Evolutionary conservation across 1,140 invertebrate genomes (phyloP).

Genomic region (Drosophila bocqueti): DNA sequence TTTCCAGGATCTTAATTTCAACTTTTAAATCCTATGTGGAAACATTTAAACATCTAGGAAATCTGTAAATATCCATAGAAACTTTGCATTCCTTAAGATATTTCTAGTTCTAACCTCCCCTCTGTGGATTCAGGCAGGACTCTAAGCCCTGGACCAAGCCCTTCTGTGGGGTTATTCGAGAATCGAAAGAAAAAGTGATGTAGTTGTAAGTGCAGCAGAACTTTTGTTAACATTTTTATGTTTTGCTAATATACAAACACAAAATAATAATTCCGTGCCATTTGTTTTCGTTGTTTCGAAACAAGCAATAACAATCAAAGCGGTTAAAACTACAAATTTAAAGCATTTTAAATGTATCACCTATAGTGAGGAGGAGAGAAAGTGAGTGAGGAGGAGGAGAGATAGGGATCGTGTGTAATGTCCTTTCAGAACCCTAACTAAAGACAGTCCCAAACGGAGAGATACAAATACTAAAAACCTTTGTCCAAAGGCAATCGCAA

Average conservation of each 20-base stretch:
- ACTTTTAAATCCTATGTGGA: neutral
- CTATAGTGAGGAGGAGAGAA: conserved; percentile 10
- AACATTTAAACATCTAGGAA: neutral
- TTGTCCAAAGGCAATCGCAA: conserved; percentile 67
- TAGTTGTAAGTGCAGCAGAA: conserved; percentile 79
- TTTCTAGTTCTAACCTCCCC: neutral
- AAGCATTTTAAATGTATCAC: conserved; percentile 74
- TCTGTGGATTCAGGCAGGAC: neutral
- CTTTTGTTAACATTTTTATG: conserved; percentile 75
- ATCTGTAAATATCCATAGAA: neutral
- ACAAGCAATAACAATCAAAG: conserved; percentile 80
- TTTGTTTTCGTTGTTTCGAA: conserved; percentile 75
- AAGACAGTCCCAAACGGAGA: conserved; percentile 34
- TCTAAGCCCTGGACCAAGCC: conserved; percentile 1
- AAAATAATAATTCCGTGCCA: conserved; percentile 78
- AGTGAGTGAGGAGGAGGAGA: conserved; percentile 6
- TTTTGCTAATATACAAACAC: conserved; percentile 56
- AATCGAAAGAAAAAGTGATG: conserved; percentile 82
- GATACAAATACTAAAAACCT: conserved; percentile 59
- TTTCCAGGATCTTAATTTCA: neutral
- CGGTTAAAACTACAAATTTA: conserved; percentile 64
- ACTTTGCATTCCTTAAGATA: neutral
- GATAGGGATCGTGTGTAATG: conserved; percentile 70
- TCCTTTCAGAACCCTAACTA: conserved; percentile 43
- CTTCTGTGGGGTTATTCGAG: conserved; percentile 60